Percentiles rank a stretch among this genome's conserved stretches.
These are phyloP conservation scores for Pangasianodon gigas DNA, from an alignment of 2,113 vertebrate species.

Conservation along the genomic window DNA sequence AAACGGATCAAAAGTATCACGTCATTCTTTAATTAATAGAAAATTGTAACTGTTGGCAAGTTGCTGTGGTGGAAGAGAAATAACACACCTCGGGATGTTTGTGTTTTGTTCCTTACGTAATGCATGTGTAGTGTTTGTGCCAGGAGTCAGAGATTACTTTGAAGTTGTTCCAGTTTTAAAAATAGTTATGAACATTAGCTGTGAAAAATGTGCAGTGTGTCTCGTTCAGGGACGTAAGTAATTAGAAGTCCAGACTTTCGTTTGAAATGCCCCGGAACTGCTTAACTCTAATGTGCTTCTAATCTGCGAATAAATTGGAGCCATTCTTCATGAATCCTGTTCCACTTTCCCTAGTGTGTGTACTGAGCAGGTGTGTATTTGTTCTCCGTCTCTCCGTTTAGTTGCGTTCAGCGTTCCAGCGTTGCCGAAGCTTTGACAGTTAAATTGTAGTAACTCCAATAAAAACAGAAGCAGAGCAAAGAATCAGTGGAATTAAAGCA, in stretches of 20 bases:
- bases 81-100: neutral
- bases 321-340: neutral
- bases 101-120: neutral
- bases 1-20: neutral
- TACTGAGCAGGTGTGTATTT: slow-evolving; percentile 15
- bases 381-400: neutral
- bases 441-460: neutral
- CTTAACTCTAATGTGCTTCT: slow-evolving; percentile 1
- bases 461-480: neutral
- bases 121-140: neutral
- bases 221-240: neutral
- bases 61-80: neutral
- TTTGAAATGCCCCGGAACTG: slow-evolving; percentile 2
- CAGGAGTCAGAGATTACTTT: slow-evolving; percentile 26
- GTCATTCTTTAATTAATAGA: neutral
- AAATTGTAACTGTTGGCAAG: neutral
- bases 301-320: neutral
- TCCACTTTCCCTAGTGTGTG: neutral
- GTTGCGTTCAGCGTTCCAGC: neutral
- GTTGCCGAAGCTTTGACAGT: neutral
- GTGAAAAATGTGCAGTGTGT: neutral
- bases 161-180: slow-evolving; percentile 15
- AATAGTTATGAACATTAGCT: slow-evolving; percentile 5
- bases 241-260: slow-evolving; percentile 5
- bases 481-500: neutral